Evolutionary conservation across 2,797 vertebrate genomes (phyloP).

Genomic region (Intellagama lesueurii): DNA sequence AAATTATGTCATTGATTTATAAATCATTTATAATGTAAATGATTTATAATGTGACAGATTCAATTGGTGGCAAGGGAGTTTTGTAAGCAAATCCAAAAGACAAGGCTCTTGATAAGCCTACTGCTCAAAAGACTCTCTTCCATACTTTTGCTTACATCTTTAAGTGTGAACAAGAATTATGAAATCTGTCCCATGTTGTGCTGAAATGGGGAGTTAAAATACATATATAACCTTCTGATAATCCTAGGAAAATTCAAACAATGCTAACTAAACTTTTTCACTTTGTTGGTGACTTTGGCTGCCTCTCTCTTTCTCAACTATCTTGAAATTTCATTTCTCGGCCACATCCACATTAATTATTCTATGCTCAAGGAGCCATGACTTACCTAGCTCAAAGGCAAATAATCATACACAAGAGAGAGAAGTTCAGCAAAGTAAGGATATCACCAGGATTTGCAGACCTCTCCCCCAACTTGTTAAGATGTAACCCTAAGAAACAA

Average conservation of each 20-base stretch:
- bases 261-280: not conserved
- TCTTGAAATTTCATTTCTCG: not conserved
- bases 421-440: too few relatives aligned
- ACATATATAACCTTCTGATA: not conserved
- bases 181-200: not conserved
- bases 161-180: slow-evolving; percentile 1
- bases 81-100: slow-evolving; percentile 30
- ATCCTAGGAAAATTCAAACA: not conserved
- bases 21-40: slow-evolving; percentile 16
- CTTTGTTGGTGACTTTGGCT: not conserved
- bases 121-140: not conserved
- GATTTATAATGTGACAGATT: slow-evolving; percentile 47
- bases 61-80: slow-evolving; percentile 35
- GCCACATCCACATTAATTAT: not conserved
- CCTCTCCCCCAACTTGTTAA: too few relatives aligned
- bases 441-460: too few relatives aligned
- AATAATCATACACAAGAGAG: not conserved
- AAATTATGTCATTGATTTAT: slow-evolving; percentile 37
- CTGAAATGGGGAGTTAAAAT: not conserved
- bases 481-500: too few relatives aligned
- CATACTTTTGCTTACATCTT: slow-evolving; percentile 20
- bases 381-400: not conserved
- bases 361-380: not conserved
- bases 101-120: not conserved
- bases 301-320: not conserved